Conservation (phyloP, 2,888 invertebrate species). For the Trissonchulus latispiculum region DNA sequence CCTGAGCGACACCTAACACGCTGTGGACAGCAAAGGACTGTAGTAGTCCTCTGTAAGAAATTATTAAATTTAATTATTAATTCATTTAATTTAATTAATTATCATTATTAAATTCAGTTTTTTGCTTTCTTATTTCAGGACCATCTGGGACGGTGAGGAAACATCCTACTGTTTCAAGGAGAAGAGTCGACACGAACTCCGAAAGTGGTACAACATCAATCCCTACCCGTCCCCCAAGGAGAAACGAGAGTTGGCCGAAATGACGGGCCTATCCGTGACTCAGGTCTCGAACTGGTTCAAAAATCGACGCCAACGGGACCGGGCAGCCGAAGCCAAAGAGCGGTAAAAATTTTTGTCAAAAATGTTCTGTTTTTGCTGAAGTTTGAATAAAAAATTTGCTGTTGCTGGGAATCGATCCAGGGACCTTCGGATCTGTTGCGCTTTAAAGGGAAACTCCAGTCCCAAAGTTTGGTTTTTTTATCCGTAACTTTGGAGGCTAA, state of each 20-base stretch:
- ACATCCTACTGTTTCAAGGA: constrained; percentile 96
- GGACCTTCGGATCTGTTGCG: too few species aligned
- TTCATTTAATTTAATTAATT: background rate
- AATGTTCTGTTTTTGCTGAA: too few species aligned
- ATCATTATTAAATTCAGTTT: background rate
- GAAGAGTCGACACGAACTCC: constrained; percentile 61
- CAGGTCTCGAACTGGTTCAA: constrained; percentile 97
- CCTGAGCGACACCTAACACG: too few species aligned
- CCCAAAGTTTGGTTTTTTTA: too few species aligned
- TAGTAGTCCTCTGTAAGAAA: background rate
- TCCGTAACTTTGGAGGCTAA: too few species aligned
- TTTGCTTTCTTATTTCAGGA: constrained; percentile 50
- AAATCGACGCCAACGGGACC: constrained; percentile 85
- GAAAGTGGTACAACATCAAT: constrained; percentile 72
- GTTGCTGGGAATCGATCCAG: too few species aligned
- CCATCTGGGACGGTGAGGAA: constrained; percentile 99
- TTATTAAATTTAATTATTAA: background rate
- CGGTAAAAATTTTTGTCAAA: too few species aligned
- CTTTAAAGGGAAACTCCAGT: too few species aligned
- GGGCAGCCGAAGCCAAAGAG: constrained; percentile 73
- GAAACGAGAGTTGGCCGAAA: constrained; percentile 84
- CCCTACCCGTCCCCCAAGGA: constrained; percentile 94
- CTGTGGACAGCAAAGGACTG: too few species aligned
- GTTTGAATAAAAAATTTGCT: too few species aligned
- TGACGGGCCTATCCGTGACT: constrained; percentile 86